Evolutionary conservation across 2,797 vertebrate species (phyloP).

Genomic region (Leontopithecus rosalia): DNA sequence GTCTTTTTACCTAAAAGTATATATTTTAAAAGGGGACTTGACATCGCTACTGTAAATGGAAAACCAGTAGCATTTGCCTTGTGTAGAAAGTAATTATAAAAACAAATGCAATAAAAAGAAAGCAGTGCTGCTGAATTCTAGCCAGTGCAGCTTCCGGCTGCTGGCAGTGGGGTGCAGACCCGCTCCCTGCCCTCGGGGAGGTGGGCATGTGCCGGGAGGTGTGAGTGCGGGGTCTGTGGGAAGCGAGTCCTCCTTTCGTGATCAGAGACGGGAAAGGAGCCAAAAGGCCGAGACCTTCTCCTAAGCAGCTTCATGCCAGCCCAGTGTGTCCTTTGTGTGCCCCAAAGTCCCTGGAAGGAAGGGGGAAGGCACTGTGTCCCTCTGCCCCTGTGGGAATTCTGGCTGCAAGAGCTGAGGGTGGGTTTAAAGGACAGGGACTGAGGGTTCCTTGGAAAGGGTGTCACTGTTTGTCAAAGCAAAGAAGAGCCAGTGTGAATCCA

Average conservation of each 20-base stretch:
- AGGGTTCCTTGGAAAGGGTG: not conserved
- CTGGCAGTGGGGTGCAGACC: not conserved
- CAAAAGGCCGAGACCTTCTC: fast-evolving
- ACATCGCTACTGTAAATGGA: not conserved
- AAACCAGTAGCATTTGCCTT: not conserved
- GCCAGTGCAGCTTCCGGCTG: not conserved
- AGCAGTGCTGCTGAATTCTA: too few species aligned
- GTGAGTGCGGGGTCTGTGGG: fast-evolving
- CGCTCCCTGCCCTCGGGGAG: not conserved
- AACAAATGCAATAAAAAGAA: not conserved
- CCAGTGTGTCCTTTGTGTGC: fast-evolving
- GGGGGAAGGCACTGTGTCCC: not conserved
- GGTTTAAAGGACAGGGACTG: not conserved
- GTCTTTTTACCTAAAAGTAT: not conserved
- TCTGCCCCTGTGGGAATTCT: not conserved
- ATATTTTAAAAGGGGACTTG: not conserved
- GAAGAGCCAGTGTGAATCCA: not conserved
- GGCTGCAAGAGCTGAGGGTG: not conserved
- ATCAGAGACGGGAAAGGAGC: not conserved
- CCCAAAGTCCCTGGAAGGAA: not conserved
- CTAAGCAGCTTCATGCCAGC: not conserved
- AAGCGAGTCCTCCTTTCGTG: not conserved
- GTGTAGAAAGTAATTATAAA: not conserved
- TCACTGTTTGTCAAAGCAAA: not conserved
- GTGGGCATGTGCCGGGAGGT: too few species aligned